These are phyloP conservation scores for Tiliqua scincoides DNA, from an alignment of 2,113 vertebrate genomes.

Conservation along the genomic window DNA sequence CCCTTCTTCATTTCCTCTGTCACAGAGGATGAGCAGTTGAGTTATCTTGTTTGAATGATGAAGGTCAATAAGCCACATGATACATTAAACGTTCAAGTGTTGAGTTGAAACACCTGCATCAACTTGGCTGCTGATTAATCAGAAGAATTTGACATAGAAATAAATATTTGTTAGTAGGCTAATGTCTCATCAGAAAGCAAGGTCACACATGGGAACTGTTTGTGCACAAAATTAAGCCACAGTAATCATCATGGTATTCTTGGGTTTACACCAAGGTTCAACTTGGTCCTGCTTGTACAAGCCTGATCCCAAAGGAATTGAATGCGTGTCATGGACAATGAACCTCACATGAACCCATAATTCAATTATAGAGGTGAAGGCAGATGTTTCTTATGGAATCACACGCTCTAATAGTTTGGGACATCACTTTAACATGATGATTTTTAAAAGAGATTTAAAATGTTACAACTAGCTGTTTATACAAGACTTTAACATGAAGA, in stretches of 20 bases:
- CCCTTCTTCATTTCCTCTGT: no score
- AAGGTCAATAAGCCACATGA: conserved; percentile 7
- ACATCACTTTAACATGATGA: conserved; percentile 12
- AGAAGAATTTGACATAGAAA: conserved; percentile 8
- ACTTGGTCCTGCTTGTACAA: not conserved
- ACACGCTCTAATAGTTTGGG: not conserved
- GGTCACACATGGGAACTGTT: rapidly evolving
- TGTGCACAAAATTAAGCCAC: not conserved
- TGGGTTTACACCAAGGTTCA: not conserved
- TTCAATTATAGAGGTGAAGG: conserved; percentile 25
- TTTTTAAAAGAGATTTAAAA: not conserved
- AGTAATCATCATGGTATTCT: not conserved
- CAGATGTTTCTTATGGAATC: conserved; percentile 25
- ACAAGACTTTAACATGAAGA: rapidly evolving
- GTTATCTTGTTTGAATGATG: not conserved
- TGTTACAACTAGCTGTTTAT: conserved; percentile 11
- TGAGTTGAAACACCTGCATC: conserved; percentile 18
- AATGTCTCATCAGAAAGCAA: not conserved
- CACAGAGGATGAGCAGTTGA: not conserved
- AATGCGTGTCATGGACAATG: not conserved
- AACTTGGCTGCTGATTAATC: not conserved
- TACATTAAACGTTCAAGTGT: not conserved
- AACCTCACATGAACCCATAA: conserved; percentile 5
- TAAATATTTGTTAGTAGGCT: not conserved
- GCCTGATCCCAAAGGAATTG: conserved; percentile 23